Conservation (phyloP, 2,888 invertebrate genomes). For the Apodemia mormo region DNA sequence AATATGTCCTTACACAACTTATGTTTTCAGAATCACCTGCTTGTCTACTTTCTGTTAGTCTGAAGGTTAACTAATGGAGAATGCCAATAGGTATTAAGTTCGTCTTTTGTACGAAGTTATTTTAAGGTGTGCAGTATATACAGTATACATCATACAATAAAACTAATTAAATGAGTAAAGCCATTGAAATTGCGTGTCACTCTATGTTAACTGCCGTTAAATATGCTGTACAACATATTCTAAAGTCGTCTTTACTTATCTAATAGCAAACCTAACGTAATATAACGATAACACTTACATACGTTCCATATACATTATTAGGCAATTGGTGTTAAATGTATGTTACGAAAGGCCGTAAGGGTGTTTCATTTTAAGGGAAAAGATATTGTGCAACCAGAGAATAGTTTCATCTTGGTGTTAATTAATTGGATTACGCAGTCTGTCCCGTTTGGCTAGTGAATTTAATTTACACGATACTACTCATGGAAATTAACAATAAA, state of each 20-base stretch:
- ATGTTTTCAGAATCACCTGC: no score
- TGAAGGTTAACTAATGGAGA: no score
- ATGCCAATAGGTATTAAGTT: no score
- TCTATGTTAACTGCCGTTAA: neutral
- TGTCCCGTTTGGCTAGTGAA: constrained; percentile 67
- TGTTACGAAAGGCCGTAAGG: constrained; percentile 22
- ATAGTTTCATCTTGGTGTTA: constrained; percentile 63
- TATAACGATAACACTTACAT: neutral
- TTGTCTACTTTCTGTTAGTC: no score
- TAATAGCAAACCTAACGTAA: neutral
- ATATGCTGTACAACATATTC: no score
- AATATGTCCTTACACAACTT: no score
- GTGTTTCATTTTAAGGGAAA: constrained; percentile 27
- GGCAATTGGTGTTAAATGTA: neutral
- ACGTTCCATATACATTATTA: neutral
- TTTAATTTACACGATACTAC: constrained; percentile 63
- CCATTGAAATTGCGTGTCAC: no score
- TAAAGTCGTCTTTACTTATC: no score
- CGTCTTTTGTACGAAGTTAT: no score
- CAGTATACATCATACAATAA: no score
- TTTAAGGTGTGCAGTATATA: no score
- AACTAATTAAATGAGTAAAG: no score
- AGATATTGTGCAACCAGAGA: constrained; percentile 52
- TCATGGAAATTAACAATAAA: constrained; percentile 46
- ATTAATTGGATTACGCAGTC: constrained; percentile 72